A percentile compares a stretch with the other conserved stretches of the same genome.
Conservation (phyloP, 64 coral and sea anemone species). For the Dendrophyllia cribrosa region DNA sequence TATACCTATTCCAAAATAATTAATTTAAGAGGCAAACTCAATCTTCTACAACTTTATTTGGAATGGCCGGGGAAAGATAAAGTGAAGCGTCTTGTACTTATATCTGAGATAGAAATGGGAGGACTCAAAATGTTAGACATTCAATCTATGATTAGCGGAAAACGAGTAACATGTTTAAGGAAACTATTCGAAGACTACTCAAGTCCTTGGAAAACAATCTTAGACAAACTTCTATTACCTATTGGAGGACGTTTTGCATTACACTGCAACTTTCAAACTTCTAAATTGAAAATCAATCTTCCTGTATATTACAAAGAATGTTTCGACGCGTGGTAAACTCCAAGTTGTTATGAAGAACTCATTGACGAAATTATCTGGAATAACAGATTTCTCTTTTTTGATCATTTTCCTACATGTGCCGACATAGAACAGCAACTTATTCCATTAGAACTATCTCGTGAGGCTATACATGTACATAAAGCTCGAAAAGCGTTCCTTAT, state of each 20-base stretch:
- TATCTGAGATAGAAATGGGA: background rate
- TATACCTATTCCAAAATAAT: conserved; percentile 20
- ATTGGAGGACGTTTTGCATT: conserved; percentile 36
- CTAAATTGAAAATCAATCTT: conserved; percentile 37
- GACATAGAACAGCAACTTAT: too few relatives aligned
- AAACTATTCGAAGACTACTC: too few relatives aligned
- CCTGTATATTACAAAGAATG: conserved; percentile 35
- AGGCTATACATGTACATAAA: too few relatives aligned
- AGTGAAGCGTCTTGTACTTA: background rate
- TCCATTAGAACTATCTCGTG: too few relatives aligned
- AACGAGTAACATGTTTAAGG: conserved; percentile 36
- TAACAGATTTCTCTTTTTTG: too few relatives aligned
- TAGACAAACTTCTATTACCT: conserved; percentile 20
- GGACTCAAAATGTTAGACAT: conserved; percentile 56
- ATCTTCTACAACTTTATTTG: too few relatives aligned
- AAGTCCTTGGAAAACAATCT: too few relatives aligned
- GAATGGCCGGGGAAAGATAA: conserved; percentile 13
- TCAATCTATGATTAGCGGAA: conserved; percentile 7
- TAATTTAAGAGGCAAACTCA: conserved; percentile 20
- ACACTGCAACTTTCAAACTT: too few relatives aligned
- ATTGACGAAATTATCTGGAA: too few relatives aligned
- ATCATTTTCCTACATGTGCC: too few relatives aligned
- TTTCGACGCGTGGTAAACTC: background rate
- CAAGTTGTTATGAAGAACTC: too few relatives aligned
- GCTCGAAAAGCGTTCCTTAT: too few relatives aligned